A percentile compares a stretch with the other conserved stretches of the same genome.
These are phyloP conservation scores for Scomberomorus guttatus DNA, from an alignment of 2,797 vertebrate genomes.

Conservation along the genomic window DNA sequence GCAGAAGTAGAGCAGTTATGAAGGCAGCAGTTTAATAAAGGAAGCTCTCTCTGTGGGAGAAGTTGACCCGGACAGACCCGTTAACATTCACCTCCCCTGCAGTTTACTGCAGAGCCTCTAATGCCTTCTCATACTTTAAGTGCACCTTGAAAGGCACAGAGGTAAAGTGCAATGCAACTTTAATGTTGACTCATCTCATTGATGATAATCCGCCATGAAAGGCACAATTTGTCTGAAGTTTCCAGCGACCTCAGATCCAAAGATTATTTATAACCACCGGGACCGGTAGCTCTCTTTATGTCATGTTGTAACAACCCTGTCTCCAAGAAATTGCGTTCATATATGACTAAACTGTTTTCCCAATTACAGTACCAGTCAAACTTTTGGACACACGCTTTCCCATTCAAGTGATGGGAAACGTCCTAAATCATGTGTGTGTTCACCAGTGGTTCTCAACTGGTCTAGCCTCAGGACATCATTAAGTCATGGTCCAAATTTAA, in stretches of 20 bases:
- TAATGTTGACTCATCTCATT: conserved; percentile 35
- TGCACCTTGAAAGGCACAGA: conserved; percentile 25
- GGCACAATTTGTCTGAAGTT: conserved; percentile 31
- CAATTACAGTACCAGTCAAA: too few species aligned
- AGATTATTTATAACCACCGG: conserved; percentile 3
- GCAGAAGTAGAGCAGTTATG: background rate
- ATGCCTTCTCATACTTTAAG: conserved; percentile 38
- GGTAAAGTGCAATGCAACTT: conserved; percentile 50
- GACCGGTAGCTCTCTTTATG: background rate
- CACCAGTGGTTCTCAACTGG: too few species aligned
- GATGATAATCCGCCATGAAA: conserved; percentile 44
- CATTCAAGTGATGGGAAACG: too few species aligned
- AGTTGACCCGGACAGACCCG: background rate
- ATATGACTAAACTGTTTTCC: too few species aligned
- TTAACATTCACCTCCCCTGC: background rate
- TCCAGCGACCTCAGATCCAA: background rate
- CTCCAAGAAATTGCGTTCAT: too few species aligned
- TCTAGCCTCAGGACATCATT: too few species aligned
- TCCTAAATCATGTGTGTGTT: too few species aligned
- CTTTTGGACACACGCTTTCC: too few species aligned
- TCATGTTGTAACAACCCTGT: background rate
- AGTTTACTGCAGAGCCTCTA: conserved; percentile 11
- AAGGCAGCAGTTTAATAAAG: conserved; percentile 22
- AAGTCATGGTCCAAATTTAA: too few species aligned
- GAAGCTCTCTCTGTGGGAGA: conserved; percentile 1